Conservation (phyloP, 2,113 vertebrate species). For the Polypterus senegalus region DNA sequence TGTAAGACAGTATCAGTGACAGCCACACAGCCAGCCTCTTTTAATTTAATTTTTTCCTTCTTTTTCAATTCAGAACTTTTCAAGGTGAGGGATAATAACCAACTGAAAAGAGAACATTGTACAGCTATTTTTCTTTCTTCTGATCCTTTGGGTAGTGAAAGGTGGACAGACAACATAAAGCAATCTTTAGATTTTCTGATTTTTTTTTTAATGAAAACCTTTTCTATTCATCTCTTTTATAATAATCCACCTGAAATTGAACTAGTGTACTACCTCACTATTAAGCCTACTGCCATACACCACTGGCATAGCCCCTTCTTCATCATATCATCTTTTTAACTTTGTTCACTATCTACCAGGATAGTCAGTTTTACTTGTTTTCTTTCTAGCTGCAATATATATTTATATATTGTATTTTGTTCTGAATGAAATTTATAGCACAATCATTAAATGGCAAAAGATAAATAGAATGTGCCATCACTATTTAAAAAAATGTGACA, state of each 20-base stretch:
- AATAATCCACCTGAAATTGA: not conserved
- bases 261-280: not conserved
- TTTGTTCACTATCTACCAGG: too few relatives aligned
- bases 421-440: too few relatives aligned
- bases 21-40: not conserved
- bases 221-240: not conserved
- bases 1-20: not conserved
- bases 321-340: too few relatives aligned
- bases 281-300: too few relatives aligned
- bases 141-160: not conserved
- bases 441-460: too few relatives aligned
- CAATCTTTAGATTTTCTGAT: not conserved
- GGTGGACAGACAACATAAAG: not conserved
- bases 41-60: slow-evolving; percentile 1
- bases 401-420: too few relatives aligned
- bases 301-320: too few relatives aligned
- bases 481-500: too few relatives aligned
- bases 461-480: too few relatives aligned
- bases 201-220: not conserved
- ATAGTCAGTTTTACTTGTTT: too few relatives aligned
- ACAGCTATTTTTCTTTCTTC: not conserved
- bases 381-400: too few relatives aligned
- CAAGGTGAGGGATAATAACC: not conserved
- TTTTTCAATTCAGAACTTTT: not conserved
- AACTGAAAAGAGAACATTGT: not conserved